Base-by-base conservation (phyloP, 1,140 invertebrate species). In the Drosophila ohnishii region DNA sequence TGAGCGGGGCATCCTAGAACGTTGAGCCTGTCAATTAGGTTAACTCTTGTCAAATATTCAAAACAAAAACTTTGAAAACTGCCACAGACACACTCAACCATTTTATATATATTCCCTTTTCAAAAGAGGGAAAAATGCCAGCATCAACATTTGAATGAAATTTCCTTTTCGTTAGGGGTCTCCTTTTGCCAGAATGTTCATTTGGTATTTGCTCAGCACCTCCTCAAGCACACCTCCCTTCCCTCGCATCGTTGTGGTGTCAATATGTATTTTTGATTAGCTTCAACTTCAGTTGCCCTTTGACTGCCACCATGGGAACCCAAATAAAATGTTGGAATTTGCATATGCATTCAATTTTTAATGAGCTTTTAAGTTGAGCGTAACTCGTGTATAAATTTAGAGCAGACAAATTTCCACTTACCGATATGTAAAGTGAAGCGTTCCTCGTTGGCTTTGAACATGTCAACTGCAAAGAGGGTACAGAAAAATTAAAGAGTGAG, bases 191-290 rank as follows among this genome's bases (percentile, higher is more conserved):
- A 53, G 9, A 53, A 53, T 55, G 19, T 5, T 50, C 14, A 30
- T 50, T 50, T 40, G n/a, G 39, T 22, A 48, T 32, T 22, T 56
- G 74, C 50, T 35, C 37, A 67, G 34, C 13, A 22, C 5, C 5
- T 34, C 14, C 6, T 2, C 13, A 30, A 34, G 51, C 22, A 28
- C 39, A 7, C 25, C 9, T 30, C 11, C 19, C 32, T 13, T 2
- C 2, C 1, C 3, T 22, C 25, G 4, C 22, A 9, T n/a, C 16
- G 3, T 47, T 65, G 22, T 34, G 60, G 66, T 79, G 66, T 70
- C 62, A 69, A 72, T 79, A 77, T 87, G 83, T 87, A 74, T 87
- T 83, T 87, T 87, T 87, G 83, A 87, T 87, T 87, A 87, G 83
- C 79, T 86, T 66, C 57, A 58, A 53, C 56, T 63, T 66, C 42